Evolutionary conservation across 2,888 invertebrate genomes (phyloP).

Genomic region (Acleris laterana): DNA sequence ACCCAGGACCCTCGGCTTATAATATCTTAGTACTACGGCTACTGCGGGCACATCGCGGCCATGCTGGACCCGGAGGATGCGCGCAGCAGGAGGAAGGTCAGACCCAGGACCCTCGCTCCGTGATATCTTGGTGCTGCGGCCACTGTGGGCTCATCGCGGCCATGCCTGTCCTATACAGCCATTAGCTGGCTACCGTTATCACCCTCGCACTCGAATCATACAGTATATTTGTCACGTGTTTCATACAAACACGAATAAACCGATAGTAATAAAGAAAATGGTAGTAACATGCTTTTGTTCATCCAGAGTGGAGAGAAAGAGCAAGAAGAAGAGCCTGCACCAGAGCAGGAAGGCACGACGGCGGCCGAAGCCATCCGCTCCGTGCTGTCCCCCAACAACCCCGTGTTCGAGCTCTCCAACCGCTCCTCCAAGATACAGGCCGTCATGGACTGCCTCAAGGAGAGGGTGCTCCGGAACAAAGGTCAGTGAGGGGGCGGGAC

Average conservation of each 20-base stretch:
- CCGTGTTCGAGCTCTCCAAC: conserved; percentile 86
- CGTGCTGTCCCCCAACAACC: conserved; percentile 87
- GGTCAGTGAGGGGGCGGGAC: conserved; percentile 47
- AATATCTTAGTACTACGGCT: conserved; percentile 93
- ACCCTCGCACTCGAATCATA: too few relatives aligned
- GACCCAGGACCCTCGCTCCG: conserved; percentile 49
- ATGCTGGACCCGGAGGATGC: conserved; percentile 67
- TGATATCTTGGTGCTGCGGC: conserved; percentile 92
- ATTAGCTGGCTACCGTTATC: neutral
- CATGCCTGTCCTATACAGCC: conserved; percentile 55
- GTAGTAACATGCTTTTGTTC: neutral
- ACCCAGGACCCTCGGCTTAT: conserved; percentile 61
- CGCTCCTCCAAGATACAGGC: conserved; percentile 88
- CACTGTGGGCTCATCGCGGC: conserved; percentile 92
- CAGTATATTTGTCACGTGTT: too few relatives aligned
- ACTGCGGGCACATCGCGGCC: conserved; percentile 90
- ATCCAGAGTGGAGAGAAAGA: conserved; percentile 45
- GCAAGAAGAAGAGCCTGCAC: conserved; percentile 42
- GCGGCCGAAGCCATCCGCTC: conserved; percentile 84
- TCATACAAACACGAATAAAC: too few relatives aligned
- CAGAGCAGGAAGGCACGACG: conserved; percentile 68
- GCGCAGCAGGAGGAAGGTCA: too few relatives aligned
- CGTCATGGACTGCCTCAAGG: conserved; percentile 82
- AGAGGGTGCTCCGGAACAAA: conserved; percentile 76
- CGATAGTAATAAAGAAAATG: too few relatives aligned